Base-by-base conservation (phyloP, 2,888 invertebrate species). In the Epistrophe eligans region DNA sequence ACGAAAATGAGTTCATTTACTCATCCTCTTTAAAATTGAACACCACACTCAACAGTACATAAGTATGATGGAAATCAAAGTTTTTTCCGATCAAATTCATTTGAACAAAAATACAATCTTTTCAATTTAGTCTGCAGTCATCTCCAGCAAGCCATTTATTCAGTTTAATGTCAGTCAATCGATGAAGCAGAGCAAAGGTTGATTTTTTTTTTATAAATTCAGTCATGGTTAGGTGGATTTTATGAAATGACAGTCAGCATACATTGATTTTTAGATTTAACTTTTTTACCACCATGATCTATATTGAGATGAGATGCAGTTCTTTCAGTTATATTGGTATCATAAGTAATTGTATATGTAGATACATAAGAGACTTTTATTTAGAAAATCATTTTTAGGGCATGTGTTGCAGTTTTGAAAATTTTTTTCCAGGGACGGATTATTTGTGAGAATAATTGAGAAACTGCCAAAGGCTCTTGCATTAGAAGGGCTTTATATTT, bases 311-410 rank as follows among this genome's bases (percentile, higher is more conserved):
- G 28, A 13, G 45, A 13, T 70, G 67, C 50, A 77, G 50, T 24
- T n/a, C n/a, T n/a, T n/a, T n/a, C n/a, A n/a, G n/a, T n/a, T n/a
- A n/a, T n/a, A n/a, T n/a, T n/a, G n/a, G n/a, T n/a, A n/a, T n/a
- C n/a, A n/a, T n/a, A n/a, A n/a, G n/a, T n/a, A n/a, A n/a, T n/a
- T n/a, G n/a, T n/a, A n/a, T n/a, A n/a, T n/a, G n/a, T n/a, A n/a
- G n/a, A n/a, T n/a, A n/a, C n/a, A n/a, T n/a, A n/a, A n/a, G n/a
- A n/a, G n/a, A n/a, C n/a, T n/a, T 55, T 55, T 50, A 77, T 77
- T n/a, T n/a, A 77, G 82, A 82, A 71, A 76, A 35, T 45, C 24
- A 45, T 62, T 73, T 80, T 50, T 67, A 58, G 60, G 73, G 60
- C 79, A 73, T 73, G 79, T 58, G 19, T 7, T 40, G 40, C 32